Conservation (phyloP, 2,797 vertebrate genomes). For the Pelobates cultripes region DNA sequence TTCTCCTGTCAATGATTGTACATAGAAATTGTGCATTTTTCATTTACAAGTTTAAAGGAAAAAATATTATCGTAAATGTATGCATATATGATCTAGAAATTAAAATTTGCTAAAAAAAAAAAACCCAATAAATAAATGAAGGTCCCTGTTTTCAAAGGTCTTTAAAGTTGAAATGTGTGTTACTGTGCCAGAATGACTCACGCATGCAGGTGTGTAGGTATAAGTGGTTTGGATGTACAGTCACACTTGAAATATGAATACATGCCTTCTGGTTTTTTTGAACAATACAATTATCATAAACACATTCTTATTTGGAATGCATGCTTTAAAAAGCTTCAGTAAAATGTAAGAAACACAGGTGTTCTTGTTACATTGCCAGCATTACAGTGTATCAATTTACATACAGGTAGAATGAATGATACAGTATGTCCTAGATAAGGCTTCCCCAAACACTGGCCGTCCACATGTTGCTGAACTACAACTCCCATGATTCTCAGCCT, state of each 20-base stretch:
- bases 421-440: constrained; percentile 23
- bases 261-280: constrained; percentile 19
- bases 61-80: neutral
- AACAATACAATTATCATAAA: constrained; percentile 51
- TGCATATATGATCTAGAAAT: neutral
- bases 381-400: constrained; percentile 44
- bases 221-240: constrained; percentile 42
- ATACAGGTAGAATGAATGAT: constrained; percentile 40
- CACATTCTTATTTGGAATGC: constrained; percentile 45
- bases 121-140: neutral
- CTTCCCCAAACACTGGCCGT: no score
- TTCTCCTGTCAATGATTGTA: no score
- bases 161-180: constrained; percentile 17
- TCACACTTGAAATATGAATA: constrained; percentile 53
- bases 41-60: neutral
- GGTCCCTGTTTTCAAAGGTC: constrained; percentile 19
- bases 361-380: constrained; percentile 36
- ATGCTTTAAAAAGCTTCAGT: constrained; percentile 40
- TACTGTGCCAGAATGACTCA: constrained; percentile 44
- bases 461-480: no score
- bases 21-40: no score
- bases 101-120: neutral
- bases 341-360: constrained; percentile 45
- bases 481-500: no score
- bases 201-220: constrained; percentile 46